phyloP scores from a whole-genome alignment of 2,888 invertebrate species.

The Drosophila nigricruria region DNA sequence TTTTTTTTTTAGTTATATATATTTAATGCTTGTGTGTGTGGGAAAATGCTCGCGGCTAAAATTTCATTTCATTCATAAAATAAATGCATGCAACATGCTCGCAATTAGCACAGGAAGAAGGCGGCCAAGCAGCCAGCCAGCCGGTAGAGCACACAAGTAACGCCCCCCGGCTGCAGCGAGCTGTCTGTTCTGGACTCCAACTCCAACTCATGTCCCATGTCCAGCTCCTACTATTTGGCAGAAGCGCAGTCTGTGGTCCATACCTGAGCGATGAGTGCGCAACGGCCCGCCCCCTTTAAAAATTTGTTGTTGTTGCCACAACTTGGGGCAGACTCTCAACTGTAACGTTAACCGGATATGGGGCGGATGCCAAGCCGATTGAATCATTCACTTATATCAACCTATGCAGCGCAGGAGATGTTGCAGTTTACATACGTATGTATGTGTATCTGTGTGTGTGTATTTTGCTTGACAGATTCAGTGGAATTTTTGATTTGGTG shows the following conservation, averaged over 20 bases:
- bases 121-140: constrained; percentile 44
- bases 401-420: constrained; percentile 34
- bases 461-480: constrained; percentile 65
- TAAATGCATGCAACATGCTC: constrained; percentile 54
- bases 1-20: constrained; percentile 9
- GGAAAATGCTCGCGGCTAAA: constrained; percentile 65
- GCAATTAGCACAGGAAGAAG: constrained; percentile 72
- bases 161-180: not conserved
- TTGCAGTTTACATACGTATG: constrained; percentile 38
- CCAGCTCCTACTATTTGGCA: constrained; percentile 18
- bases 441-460: constrained; percentile 21
- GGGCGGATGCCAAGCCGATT: constrained; percentile 83
- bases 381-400: constrained; percentile 66
- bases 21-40: constrained; percentile 35
- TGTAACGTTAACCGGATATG: constrained; percentile 81
- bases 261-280: constrained; percentile 72
- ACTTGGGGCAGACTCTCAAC: constrained; percentile 31
- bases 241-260: constrained; percentile 58
- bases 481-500: constrained; percentile 65
- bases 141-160: constrained; percentile 30
- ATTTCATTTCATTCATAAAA: constrained; percentile 73
- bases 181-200: not conserved
- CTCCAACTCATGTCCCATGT: constrained; percentile 14
- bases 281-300: constrained; percentile 70
- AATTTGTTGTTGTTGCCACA: constrained; percentile 14